Percentiles rank a stretch among this genome's conserved stretches.
phyloP scores from a whole-genome alignment of 1,140 invertebrate genomes.

The Lepidotrigona ventralis region DNA sequence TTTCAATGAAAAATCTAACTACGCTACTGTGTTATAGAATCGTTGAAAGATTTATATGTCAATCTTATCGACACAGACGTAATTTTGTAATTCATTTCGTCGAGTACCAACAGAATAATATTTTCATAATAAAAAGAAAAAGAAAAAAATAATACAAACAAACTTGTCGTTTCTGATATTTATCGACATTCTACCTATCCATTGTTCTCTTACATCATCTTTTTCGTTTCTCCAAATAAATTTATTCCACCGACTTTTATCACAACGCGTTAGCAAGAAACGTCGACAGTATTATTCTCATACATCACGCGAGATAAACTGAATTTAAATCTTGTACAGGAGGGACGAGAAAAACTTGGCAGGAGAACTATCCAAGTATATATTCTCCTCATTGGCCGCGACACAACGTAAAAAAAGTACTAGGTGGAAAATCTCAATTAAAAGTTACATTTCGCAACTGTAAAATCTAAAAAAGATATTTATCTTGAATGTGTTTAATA shows the following conservation, averaged over 20 bases:
- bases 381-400: neutral
- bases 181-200: neutral
- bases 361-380: neutral
- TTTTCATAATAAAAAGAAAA: no score
- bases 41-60: neutral
- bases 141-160: no score
- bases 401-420: neutral
- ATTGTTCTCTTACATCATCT: neutral
- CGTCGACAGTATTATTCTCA: neutral
- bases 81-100: no score
- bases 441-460: neutral
- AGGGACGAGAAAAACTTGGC: conserved; percentile 11
- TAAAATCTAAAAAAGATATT: neutral
- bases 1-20: neutral
- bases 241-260: neutral
- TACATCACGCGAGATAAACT: conserved; percentile 16
- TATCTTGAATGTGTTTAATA: neutral
- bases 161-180: no score
- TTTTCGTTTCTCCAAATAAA: neutral
- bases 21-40: neutral
- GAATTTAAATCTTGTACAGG: neutral
- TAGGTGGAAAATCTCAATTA: neutral
- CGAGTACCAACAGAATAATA: no score
- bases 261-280: neutral
- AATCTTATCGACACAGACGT: no score